phyloP scores from a whole-genome alignment of 2,888 invertebrate species.

The Scaptodrosophila latifasciaeformis region DNA sequence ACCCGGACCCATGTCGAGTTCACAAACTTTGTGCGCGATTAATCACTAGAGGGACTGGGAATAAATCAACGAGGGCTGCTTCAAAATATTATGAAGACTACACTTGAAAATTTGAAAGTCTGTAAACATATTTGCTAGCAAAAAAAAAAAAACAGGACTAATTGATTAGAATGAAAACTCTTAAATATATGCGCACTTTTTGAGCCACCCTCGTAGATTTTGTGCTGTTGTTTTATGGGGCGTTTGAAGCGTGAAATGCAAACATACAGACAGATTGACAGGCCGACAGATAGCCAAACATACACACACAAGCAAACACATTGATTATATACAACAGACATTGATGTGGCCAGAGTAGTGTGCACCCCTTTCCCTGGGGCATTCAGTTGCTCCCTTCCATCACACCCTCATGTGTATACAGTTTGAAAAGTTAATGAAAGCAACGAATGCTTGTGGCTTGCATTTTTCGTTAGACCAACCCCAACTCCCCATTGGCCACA shows the following conservation, averaged over 20 bases:
- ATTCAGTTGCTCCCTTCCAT: not conserved
- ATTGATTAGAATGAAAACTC: no score
- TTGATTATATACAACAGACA: constrained; percentile 51
- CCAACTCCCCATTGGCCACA: not conserved
- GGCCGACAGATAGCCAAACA: constrained; percentile 9
- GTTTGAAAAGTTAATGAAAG: constrained; percentile 64
- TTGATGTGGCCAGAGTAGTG: not conserved
- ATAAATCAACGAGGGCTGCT: no score
- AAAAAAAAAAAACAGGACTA: no score
- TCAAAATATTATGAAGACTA: no score
- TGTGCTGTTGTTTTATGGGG: not conserved
- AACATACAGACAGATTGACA: constrained; percentile 40
- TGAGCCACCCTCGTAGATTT: no score
- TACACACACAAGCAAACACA: constrained; percentile 29
- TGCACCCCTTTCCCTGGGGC: no score
- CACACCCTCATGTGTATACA: not conserved
- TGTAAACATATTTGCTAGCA: no score
- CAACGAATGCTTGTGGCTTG: constrained; percentile 41
- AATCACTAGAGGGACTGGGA: not conserved
- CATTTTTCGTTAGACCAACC: constrained; percentile 2
- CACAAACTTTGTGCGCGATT: constrained; percentile 11
- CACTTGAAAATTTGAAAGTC: no score
- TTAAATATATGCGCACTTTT: no score
- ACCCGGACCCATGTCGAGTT: not conserved
- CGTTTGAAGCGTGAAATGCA: constrained; percentile 56